These are phyloP conservation scores for Poeciliopsis prolifica DNA, from an alignment of 2,113 vertebrate species.

Conservation along the genomic window DNA sequence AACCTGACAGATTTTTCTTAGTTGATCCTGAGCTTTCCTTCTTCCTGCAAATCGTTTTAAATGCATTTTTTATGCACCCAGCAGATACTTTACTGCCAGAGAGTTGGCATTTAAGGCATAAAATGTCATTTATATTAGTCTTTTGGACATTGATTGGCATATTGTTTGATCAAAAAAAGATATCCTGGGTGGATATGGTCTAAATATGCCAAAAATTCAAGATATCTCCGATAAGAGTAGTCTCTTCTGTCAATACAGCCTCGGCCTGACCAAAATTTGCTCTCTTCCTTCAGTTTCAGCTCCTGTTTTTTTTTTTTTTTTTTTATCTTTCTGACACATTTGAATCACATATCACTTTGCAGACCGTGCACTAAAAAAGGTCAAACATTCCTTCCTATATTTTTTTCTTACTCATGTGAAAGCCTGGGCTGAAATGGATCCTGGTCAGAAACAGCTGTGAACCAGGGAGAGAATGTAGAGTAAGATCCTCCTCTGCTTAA, in stretches of 20 bases:
- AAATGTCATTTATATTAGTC: slow-evolving; percentile 62
- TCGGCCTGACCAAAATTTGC: slow-evolving; percentile 51
- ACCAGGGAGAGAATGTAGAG: slow-evolving; percentile 42
- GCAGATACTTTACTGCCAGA: slow-evolving; percentile 40
- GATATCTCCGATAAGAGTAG: slow-evolving; percentile 41
- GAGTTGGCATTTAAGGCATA: slow-evolving; percentile 62
- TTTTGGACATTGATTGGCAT: slow-evolving; percentile 74
- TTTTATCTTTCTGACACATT: slow-evolving; percentile 55
- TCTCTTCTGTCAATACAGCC: slow-evolving; percentile 32
- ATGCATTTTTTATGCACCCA: slow-evolving; percentile 31
- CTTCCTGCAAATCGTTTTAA: slow-evolving; percentile 22
- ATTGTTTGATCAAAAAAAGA: slow-evolving; percentile 68
- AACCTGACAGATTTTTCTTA: slow-evolving; percentile 5
- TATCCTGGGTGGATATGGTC: slow-evolving; percentile 61
- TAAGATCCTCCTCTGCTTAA: slow-evolving; percentile 35
- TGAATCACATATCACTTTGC: slow-evolving; percentile 76
- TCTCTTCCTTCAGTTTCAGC: slow-evolving; percentile 37
- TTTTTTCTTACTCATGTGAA: slow-evolving; percentile 55
- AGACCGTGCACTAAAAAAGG: slow-evolving; percentile 73
- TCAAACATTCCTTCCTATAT: slow-evolving; percentile 72
- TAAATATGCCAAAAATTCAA: slow-evolving; percentile 51
- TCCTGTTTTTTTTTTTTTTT: slow-evolving; percentile 20
- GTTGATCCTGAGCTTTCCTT: slow-evolving; percentile 16
- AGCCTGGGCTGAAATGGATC: slow-evolving; percentile 55
- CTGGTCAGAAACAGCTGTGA: slow-evolving; percentile 39